Evolutionary conservation across 2,888 invertebrate species (phyloP), one percentile per base, ranked within the genome.

Genomic region (Lochmaea capreae): DNA sequence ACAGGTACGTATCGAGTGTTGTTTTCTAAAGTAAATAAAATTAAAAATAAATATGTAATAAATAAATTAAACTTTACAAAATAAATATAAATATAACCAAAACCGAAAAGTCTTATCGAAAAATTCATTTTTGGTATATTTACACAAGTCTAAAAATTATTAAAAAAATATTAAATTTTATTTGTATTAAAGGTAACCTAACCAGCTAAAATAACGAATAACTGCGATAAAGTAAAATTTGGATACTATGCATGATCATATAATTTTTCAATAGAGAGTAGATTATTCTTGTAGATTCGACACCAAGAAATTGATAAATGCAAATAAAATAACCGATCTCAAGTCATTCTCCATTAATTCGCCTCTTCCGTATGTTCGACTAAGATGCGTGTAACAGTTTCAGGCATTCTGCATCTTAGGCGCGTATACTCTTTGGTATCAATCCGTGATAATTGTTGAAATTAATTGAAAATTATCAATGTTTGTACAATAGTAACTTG

Each of bases 171-270:
- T 59, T 43, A 61, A 71, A 16, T 22, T 65, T 63, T 52, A 49
- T 52, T 42, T 18, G 26, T 67, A 67, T 42, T 46, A 57, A 54
- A 77, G 81, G 81, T 82, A 81, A 82, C 81, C 81, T 82, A 77
- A 80, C 72, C 49, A 68, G 65, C 77, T 81, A 80, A 75, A 66
- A 63, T n/a, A 70, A 54, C 52, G 42, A 57, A 71, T 39, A 71
- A 59, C 46, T 71, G 42, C 63, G 70, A 70, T 65, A 26, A 71
- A 54, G 10, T 39, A 58, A 14, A 59, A 69, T 61, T 39, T 71
- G 58, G 71, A 71, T 71, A 71, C 80, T 76, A 80, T 83, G 83
- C 82, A 71, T 81, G 81, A 83, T 83, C 84, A 83, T 80, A 81
- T 76, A 43, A 46, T n/a, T 12, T 52, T 16, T 52, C n/a, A 14